These are phyloP conservation scores for Achatina immaculata DNA, from an alignment of 1,140 invertebrate genomes.

Conservation along the genomic window DNA sequence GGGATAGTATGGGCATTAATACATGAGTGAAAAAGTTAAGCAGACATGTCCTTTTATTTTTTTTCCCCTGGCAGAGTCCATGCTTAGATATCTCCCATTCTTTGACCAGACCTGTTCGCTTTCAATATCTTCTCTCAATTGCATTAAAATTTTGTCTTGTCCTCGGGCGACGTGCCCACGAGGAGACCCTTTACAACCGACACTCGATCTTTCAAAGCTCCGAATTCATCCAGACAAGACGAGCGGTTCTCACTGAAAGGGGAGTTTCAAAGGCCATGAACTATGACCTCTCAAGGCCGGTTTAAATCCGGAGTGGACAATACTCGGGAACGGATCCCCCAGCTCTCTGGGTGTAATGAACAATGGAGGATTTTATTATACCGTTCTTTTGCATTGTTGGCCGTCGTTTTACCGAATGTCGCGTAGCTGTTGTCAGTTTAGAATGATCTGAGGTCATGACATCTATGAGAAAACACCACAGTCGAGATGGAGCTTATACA, in stretches of 20 bases:
- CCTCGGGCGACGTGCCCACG: too few relatives aligned
- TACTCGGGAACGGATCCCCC: background rate
- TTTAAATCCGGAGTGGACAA: background rate
- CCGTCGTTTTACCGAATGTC: too few relatives aligned
- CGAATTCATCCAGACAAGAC: background rate
- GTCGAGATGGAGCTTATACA: too few relatives aligned
- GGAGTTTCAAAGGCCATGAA: background rate
- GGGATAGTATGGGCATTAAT: too few relatives aligned
- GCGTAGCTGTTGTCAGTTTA: too few relatives aligned
- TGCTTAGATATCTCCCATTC: background rate
- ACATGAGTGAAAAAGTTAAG: too few relatives aligned
- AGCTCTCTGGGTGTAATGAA: background rate
- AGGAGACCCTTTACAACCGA: background rate
- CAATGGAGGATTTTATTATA: background rate
- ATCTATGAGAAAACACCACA: too few relatives aligned
- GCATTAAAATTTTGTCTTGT: background rate
- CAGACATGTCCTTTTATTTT: too few relatives aligned
- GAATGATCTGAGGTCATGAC: too few relatives aligned
- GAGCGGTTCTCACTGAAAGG: background rate
- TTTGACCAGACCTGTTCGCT: background rate
- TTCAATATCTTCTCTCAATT: background rate
- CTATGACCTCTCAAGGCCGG: background rate
- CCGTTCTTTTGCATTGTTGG: too few relatives aligned
- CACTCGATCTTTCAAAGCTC: background rate
- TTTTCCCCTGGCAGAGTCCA: too few relatives aligned